Evolutionary conservation across 1,140 invertebrate species (phyloP).

Genomic region (Dinothrombium tinctorium): DNA sequence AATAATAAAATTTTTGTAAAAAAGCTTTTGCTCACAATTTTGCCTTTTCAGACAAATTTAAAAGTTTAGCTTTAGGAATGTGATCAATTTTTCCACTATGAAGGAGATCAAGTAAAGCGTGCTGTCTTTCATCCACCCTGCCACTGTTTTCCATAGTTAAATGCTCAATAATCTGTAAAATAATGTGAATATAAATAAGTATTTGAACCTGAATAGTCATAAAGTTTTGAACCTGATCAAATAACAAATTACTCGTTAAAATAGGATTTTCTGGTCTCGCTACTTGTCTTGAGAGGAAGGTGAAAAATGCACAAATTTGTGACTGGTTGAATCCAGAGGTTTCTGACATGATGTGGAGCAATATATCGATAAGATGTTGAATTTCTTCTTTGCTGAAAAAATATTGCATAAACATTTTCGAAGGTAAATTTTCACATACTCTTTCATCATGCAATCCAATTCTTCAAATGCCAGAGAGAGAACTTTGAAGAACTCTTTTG

Average conservation of each 20-base stretch:
- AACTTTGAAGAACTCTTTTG: slow-evolving; percentile 69
- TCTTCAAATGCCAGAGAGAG: slow-evolving; percentile 66
- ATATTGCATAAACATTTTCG: slow-evolving; percentile 3
- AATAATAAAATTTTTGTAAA: slow-evolving; percentile 8
- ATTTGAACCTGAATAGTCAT: slow-evolving; percentile 2
- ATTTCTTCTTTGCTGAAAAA: slow-evolving; percentile 9
- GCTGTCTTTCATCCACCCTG: slow-evolving; percentile 44
- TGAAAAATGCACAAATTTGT: slow-evolving; percentile 42
- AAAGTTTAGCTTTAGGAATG: slow-evolving; percentile 30
- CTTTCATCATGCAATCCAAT: slow-evolving; percentile 48
- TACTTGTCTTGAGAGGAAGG: slow-evolving; percentile 43
- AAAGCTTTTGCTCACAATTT: slow-evolving; percentile 34
- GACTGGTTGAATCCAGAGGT: slow-evolving; percentile 34
- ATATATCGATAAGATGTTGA: slow-evolving; percentile 52
- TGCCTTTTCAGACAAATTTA: slow-evolving; percentile 33
- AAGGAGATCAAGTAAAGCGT: slow-evolving; percentile 50
- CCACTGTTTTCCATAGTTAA: slow-evolving; percentile 26
- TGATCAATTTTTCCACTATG: slow-evolving; percentile 30
- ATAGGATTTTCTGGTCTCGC: slow-evolving; percentile 24
- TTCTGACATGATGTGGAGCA: slow-evolving; percentile 47
- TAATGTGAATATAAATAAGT: slow-evolving; percentile 4
- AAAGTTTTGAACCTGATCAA: slow-evolving; percentile 26
- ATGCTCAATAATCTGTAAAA: slow-evolving; percentile 23
- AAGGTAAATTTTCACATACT: slow-evolving; percentile 17
- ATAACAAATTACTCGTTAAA: slow-evolving; percentile 27